A percentile compares a stretch with the other conserved stretches of the same genome.
Conservation (phyloP, 2,888 invertebrate genomes). For the Drosophila nr. perissopoda region DNA sequence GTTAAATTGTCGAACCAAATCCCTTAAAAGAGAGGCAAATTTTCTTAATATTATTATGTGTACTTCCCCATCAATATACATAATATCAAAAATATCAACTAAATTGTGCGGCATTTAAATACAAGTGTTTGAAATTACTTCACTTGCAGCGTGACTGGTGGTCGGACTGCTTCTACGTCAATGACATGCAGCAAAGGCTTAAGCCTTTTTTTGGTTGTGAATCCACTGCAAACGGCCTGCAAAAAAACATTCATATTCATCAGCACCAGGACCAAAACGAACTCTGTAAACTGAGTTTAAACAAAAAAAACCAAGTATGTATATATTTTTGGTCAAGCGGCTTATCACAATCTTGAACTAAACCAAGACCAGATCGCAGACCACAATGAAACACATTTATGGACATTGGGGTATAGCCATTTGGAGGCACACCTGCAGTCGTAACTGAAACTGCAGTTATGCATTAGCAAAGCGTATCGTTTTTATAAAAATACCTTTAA, state of each 20-base stretch:
- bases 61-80: neutral
- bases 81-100: neutral
- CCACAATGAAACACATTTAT: neutral
- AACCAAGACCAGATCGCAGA: neutral
- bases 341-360: constrained; percentile 1
- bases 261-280: neutral
- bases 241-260: neutral
- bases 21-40: neutral
- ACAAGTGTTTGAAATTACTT: neutral
- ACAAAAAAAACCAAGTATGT: neutral
- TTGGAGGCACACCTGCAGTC: neutral
- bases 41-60: neutral
- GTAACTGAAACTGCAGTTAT: neutral
- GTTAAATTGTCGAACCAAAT: neutral
- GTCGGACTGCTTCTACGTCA: neutral
- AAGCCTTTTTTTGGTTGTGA: neutral
- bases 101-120: neutral
- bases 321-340: neutral
- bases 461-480: neutral
- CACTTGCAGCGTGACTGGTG: neutral
- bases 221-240: neutral
- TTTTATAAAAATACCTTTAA: neutral
- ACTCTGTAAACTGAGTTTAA: neutral
- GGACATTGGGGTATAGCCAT: neutral
- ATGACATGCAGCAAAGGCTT: neutral